Percentiles rank a stretch among this genome's conserved stretches.
These are phyloP conservation scores for Gnathonemus echidnorhynchus DNA, from an alignment of 2,113 vertebrate genomes.

Conservation along the genomic window DNA sequence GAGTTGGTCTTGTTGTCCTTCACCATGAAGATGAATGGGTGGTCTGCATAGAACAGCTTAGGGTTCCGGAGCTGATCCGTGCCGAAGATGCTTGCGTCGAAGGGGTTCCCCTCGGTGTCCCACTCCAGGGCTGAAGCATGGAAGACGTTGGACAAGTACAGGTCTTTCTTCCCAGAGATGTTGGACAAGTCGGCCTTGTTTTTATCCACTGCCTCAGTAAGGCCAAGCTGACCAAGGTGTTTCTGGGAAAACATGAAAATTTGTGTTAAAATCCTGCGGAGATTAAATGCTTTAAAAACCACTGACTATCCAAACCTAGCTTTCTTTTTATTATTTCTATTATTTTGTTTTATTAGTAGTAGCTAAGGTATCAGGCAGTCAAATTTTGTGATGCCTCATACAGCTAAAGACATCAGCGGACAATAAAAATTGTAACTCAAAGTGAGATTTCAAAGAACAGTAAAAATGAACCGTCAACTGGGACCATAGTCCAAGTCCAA, in stretches of 20 bases:
- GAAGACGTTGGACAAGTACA: constrained; percentile 86
- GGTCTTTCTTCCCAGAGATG: constrained; percentile 94
- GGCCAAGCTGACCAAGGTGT: constrained; percentile 79
- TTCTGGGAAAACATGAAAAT: constrained; percentile 65
- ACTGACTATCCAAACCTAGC: background rate
- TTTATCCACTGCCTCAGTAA: constrained; percentile 91
- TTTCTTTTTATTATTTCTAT: background rate
- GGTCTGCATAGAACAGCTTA: constrained; percentile 88
- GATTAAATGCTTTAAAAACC: background rate
- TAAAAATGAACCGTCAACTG: background rate
- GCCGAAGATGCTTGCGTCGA: constrained; percentile 74
- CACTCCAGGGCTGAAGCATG: constrained; percentile 81
- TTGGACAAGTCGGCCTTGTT: constrained; percentile 90
- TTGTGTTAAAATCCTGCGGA: background rate
- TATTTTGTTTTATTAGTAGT: background rate
- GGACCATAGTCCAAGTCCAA: background rate
- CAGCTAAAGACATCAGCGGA: background rate
- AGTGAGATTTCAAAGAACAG: background rate
- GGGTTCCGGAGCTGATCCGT: constrained; percentile 79
- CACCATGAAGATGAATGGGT: constrained; percentile 92
- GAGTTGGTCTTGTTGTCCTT: constrained; percentile 89
- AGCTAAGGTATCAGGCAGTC: background rate
- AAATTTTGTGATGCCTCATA: background rate
- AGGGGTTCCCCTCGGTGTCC: constrained; percentile 81
- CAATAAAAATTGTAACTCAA: background rate